Percentiles rank a stretch among this genome's conserved stretches.
These are phyloP conservation scores for Vombatus ursinus DNA, from an alignment of 2,113 vertebrate species.

Conservation along the genomic window DNA sequence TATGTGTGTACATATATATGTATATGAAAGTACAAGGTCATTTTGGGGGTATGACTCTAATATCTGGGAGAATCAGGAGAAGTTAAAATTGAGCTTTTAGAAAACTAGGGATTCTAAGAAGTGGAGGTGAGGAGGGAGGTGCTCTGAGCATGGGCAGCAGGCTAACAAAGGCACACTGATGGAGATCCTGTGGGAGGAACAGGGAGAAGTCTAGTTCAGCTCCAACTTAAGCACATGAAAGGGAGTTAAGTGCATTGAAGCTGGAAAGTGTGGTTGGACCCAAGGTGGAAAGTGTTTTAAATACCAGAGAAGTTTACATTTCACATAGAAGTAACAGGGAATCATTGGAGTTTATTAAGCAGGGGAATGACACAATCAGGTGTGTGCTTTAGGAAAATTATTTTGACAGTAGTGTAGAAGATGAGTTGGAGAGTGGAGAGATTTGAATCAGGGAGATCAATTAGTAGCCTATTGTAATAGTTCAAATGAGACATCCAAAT, in stretches of 20 bases:
- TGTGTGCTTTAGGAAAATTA: background rate
- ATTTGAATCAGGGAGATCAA: background rate
- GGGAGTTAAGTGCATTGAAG: too few species aligned
- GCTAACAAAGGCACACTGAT: background rate
- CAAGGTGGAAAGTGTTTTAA: background rate
- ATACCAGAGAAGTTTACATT: background rate
- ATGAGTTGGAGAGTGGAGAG: background rate
- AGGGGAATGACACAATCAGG: background rate
- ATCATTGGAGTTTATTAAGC: background rate
- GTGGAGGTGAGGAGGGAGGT: too few species aligned
- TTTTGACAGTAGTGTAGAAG: background rate
- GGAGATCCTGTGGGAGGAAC: background rate
- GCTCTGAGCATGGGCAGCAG: too few species aligned
- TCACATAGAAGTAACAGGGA: background rate
- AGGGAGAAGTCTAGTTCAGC: background rate
- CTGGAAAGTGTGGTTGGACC: background rate
- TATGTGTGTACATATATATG: too few species aligned
- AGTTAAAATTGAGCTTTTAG: too few species aligned
- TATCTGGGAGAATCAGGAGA: too few species aligned
- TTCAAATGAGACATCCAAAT: background rate
- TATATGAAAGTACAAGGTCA: too few species aligned
- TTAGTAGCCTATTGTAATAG: background rate
- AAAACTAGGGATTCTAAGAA: too few species aligned
- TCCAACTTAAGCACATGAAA: background rate
- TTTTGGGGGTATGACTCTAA: too few species aligned